These are phyloP conservation scores for Drosophila miranda DNA, from an alignment of 1,140 invertebrate genomes.

Conservation along the genomic window DNA sequence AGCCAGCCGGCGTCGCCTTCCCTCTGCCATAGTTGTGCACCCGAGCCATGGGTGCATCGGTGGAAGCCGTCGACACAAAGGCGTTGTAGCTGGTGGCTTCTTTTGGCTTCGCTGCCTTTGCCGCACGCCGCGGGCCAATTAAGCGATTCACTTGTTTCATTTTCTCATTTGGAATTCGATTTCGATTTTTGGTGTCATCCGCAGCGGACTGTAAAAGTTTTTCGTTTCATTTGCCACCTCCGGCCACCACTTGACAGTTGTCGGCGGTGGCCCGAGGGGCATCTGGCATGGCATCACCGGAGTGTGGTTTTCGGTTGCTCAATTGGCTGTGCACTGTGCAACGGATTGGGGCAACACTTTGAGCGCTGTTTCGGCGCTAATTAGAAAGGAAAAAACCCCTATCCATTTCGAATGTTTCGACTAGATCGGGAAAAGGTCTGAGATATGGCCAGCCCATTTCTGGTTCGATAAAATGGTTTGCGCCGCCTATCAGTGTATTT, in stretches of 20 bases:
- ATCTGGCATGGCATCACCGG: no score
- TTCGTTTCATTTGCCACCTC: background rate
- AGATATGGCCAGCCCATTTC: no score
- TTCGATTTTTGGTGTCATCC: constrained; percentile 52
- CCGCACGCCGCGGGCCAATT: constrained; percentile 56
- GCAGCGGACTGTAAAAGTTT: constrained; percentile 26
- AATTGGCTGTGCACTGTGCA: constrained; percentile 10
- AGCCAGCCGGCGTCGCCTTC: constrained; percentile 18
- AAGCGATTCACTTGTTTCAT: constrained; percentile 72
- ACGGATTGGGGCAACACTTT: constrained; percentile 10
- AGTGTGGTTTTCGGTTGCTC: constrained; percentile 11
- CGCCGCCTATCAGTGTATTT: no score
- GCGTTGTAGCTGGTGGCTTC: constrained; percentile 56
- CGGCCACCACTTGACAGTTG: constrained; percentile 29
- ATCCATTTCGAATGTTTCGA: no score
- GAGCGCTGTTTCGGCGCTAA: background rate
- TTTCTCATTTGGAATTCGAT: constrained; percentile 56
- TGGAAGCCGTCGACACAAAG: constrained; percentile 27
- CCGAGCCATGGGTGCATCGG: constrained; percentile 26
- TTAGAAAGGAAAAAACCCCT: constrained; percentile 26
- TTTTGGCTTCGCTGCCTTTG: constrained; percentile 34
- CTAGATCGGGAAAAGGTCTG: no score
- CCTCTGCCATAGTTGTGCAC: constrained; percentile 64
- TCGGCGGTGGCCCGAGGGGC: constrained; percentile 6
- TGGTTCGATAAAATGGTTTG: no score